These are phyloP conservation scores for Drosophila mayri DNA, from an alignment of 1,140 invertebrate genomes.

Conservation along the genomic window DNA sequence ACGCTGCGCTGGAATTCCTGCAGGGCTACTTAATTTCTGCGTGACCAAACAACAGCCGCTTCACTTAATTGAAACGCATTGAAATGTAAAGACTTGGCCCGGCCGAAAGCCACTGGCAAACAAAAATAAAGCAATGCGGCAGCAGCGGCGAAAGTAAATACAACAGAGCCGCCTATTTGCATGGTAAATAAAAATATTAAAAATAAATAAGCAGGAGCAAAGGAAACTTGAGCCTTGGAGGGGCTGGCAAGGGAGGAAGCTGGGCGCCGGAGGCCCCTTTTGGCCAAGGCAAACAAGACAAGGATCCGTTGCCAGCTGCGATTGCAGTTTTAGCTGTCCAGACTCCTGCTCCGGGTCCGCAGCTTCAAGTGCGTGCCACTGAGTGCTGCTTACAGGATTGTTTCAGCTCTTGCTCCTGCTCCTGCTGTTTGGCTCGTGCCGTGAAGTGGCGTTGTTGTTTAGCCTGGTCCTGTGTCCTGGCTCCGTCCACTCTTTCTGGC, in stretches of 20 bases:
- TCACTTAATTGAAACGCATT: slow-evolving; percentile 75
- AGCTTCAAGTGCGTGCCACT: slow-evolving; percentile 75
- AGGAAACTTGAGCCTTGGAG: slow-evolving; percentile 51
- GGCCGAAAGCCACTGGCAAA: slow-evolving; percentile 55
- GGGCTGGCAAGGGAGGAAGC: not conserved
- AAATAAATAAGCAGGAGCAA: slow-evolving; percentile 68
- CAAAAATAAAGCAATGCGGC: slow-evolving; percentile 55
- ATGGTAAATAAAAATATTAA: slow-evolving; percentile 75
- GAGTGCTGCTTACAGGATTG: slow-evolving; percentile 76
- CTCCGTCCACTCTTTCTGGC: not conserved
- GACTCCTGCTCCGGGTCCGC: slow-evolving; percentile 8
- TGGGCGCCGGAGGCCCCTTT: not conserved
- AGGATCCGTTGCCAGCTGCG: slow-evolving; percentile 47
- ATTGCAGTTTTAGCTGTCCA: slow-evolving; percentile 77
- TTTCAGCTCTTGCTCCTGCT: slow-evolving; percentile 44
- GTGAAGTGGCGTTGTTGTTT: slow-evolving; percentile 70
- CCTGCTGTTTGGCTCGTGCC: slow-evolving; percentile 52
- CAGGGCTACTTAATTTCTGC: slow-evolving; percentile 37
- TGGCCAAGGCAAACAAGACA: slow-evolving; percentile 29
- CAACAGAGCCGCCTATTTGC: slow-evolving; percentile 56
- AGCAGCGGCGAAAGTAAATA: slow-evolving; percentile 33
- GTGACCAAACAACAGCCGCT: slow-evolving; percentile 39
- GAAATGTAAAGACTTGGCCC: slow-evolving; percentile 65
- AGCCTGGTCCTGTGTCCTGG: slow-evolving; percentile 38
- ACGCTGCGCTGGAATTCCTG: slow-evolving; percentile 3